A percentile compares a stretch with the other conserved stretches of the same genome.
Conservation (phyloP, 2,113 vertebrate genomes). For the Anarrhichthys ocellatus region DNA sequence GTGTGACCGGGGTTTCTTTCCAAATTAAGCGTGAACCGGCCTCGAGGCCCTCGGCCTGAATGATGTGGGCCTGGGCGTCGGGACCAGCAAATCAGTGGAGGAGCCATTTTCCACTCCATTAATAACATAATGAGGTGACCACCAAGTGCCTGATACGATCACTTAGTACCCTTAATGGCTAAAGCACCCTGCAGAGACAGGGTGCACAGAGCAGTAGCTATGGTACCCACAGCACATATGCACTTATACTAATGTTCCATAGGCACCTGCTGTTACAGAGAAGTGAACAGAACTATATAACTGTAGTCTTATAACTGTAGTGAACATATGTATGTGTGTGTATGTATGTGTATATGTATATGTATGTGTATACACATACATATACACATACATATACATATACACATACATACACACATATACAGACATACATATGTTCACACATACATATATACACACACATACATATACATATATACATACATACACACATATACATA, state of each 20-base stretch:
- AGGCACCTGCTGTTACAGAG: conserved; percentile 14
- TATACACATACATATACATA: too few species aligned
- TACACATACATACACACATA: too few species aligned
- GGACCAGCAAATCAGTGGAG: conserved; percentile 14
- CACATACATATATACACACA: too few species aligned
- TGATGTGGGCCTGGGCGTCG: conserved; percentile 12
- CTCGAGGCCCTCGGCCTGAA: conserved; percentile 26
- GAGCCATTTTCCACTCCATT: conserved; percentile 75
- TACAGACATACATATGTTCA: too few species aligned
- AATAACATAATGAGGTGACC: conserved; percentile 74
- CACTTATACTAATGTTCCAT: conserved; percentile 13
- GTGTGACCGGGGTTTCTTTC: conserved; percentile 13
- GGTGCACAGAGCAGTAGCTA: conserved; percentile 57
- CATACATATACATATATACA: too few species aligned
- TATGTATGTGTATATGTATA: too few species aligned
- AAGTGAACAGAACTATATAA: background rate
- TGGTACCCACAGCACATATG: conserved; percentile 22
- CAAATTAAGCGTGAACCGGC: conserved; percentile 46
- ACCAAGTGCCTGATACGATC: conserved; percentile 52
- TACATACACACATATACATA: too few species aligned
- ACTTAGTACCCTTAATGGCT: conserved; percentile 59
- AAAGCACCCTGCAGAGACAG: conserved; percentile 38
- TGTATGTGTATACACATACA: too few species aligned
- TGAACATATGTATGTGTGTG: too few species aligned
- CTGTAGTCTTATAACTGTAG: background rate